Conservation (phyloP, 2,797 vertebrate species). For the Synanceia verrucosa region DNA sequence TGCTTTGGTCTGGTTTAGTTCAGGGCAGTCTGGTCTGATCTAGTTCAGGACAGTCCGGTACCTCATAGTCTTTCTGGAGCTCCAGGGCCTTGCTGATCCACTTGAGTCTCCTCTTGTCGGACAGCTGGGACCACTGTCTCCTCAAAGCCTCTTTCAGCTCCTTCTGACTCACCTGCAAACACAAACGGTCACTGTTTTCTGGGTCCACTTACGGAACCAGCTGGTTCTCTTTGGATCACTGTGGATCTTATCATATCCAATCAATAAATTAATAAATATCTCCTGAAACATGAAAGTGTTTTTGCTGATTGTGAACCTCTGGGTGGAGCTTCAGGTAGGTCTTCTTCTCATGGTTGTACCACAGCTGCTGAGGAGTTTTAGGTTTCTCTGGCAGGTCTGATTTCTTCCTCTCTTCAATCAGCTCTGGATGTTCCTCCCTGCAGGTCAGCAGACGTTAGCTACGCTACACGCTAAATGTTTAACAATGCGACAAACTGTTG, state of each 20-base stretch:
- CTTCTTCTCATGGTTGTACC: constrained; percentile 89
- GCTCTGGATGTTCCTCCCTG: constrained; percentile 84
- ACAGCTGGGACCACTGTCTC: constrained; percentile 86
- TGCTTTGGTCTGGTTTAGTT: no score
- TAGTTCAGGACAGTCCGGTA: constrained; percentile 31
- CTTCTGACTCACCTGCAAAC: constrained; percentile 82
- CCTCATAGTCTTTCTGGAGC: constrained; percentile 86
- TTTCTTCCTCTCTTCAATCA: constrained; percentile 85
- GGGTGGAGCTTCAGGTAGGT: constrained; percentile 85
- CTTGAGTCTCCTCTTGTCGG: constrained; percentile 85
- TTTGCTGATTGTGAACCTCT: constrained; percentile 62
- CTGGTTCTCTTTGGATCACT: no score
- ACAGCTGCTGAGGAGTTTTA: constrained; percentile 86
- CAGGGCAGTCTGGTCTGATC: not conserved
- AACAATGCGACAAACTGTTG: no score
- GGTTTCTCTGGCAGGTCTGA: constrained; percentile 86
- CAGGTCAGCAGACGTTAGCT: constrained; percentile 21
- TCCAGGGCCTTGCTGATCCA: constrained; percentile 89
- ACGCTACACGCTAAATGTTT: not conserved
- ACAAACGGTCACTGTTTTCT: not conserved
- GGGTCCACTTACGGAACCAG: no score
- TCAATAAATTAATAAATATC: no score
- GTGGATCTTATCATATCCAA: no score
- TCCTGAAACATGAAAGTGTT: no score
- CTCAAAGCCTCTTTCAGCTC: constrained; percentile 86